These are phyloP conservation scores for Clarias gariepinus DNA, from an alignment of 2,113 vertebrate genomes.

Conservation along the genomic window DNA sequence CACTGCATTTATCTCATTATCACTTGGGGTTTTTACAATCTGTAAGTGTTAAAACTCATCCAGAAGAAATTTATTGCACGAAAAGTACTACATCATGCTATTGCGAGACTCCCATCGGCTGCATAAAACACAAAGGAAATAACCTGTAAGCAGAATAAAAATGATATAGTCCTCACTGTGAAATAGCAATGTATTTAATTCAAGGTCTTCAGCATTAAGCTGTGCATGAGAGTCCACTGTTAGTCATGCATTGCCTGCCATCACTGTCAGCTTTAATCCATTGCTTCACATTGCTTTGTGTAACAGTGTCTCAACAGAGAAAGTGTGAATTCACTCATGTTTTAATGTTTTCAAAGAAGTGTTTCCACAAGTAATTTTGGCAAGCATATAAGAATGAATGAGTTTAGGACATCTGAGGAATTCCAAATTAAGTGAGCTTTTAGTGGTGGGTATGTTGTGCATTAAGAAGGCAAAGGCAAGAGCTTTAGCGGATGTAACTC, in stretches of 20 bases:
- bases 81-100: conserved; percentile 24
- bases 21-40: not conserved
- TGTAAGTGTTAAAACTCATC: conserved; percentile 24
- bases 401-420: not conserved
- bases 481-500: not conserved
- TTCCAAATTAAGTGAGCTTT: not conserved
- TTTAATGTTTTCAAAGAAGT: not conserved
- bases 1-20: conserved; percentile 3
- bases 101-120: not conserved
- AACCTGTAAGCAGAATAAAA: conserved; percentile 17
- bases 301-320: not conserved
- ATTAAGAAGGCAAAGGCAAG: not conserved
- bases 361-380: not conserved
- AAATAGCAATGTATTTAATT: conserved; percentile 16
- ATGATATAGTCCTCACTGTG: not conserved
- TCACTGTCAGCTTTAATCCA: conserved; percentile 13
- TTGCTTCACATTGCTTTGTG: not conserved
- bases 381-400: not conserved
- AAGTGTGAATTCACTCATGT: not conserved
- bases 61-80: not conserved
- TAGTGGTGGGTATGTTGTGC: not conserved
- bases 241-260: not conserved
- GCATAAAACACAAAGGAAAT: conserved; percentile 8
- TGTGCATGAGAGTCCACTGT: not conserved
- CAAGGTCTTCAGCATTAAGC: not conserved